phyloP scores from a whole-genome alignment of 1,140 invertebrate genomes.

The Lepidurus arcticus region DNA sequence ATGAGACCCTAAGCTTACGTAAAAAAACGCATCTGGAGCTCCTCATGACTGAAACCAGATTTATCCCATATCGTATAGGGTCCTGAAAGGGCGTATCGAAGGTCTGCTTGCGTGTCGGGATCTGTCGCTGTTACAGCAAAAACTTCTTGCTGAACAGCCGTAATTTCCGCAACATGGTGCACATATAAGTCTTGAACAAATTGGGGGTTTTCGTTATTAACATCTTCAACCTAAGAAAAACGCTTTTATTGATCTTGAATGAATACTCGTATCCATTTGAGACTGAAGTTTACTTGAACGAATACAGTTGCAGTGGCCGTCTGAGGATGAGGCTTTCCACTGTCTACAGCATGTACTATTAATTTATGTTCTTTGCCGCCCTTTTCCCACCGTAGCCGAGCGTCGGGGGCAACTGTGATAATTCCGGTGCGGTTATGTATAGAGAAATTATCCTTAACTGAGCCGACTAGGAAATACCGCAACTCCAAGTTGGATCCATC shows the following conservation, averaged over 20 bases:
- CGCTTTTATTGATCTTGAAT: background rate
- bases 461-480: slow-evolving; percentile 65
- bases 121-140: slow-evolving; percentile 60
- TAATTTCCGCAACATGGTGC: slow-evolving; percentile 64
- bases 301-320: slow-evolving; percentile 67
- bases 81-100: slow-evolving; percentile 49
- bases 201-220: slow-evolving; percentile 74
- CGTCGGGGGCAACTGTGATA: slow-evolving; percentile 65
- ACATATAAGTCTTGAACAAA: slow-evolving; percentile 60
- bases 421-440: slow-evolving; percentile 62
- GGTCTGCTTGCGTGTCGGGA: slow-evolving; percentile 59
- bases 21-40: slow-evolving; percentile 15
- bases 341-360: slow-evolving; percentile 64
- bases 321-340: slow-evolving; percentile 61
- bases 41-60: slow-evolving; percentile 28
- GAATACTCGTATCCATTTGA: background rate
- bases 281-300: slow-evolving; percentile 47
- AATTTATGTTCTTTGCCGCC: slow-evolving; percentile 62
- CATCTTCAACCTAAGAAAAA: slow-evolving; percentile 55
- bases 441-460: slow-evolving; percentile 68
- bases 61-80: slow-evolving; percentile 29
- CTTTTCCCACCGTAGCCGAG: slow-evolving; percentile 63
- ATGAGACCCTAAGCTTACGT: slow-evolving; percentile 20
- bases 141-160: slow-evolving; percentile 56
- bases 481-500: slow-evolving; percentile 64